Conservation (phyloP, 2,113 vertebrate genomes). For the Tupaia tana region DNA sequence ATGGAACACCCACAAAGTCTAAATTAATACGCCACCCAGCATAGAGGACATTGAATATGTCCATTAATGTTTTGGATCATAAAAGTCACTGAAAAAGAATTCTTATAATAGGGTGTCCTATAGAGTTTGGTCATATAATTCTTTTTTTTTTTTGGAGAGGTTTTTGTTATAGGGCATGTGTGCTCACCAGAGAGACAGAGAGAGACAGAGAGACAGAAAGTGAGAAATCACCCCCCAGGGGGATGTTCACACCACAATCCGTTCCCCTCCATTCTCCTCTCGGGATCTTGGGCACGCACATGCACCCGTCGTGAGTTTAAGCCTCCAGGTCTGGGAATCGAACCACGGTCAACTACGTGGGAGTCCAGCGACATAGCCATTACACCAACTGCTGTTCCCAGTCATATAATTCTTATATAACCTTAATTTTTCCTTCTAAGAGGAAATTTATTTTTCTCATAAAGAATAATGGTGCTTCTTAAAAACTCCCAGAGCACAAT, state of each 20-base stretch:
- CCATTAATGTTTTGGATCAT: conserved; percentile 58
- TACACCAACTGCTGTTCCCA: too few species aligned
- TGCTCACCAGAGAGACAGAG: too few species aligned
- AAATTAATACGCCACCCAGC: conserved; percentile 52
- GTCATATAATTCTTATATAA: conserved; percentile 52
- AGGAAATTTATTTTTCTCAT: conserved; percentile 57
- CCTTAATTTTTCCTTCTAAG: conserved; percentile 46
- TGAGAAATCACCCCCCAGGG: too few species aligned
- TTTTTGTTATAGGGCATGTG: too few species aligned
- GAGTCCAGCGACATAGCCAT: too few species aligned
- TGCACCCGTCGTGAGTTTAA: too few species aligned
- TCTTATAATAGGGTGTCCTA: conserved; percentile 60
- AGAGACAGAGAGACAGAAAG: too few species aligned
- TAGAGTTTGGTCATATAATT: conserved; percentile 54
- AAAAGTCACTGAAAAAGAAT: conserved; percentile 55
- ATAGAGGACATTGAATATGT: conserved; percentile 56
- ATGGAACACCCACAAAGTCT: conserved; percentile 29
- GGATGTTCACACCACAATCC: too few species aligned
- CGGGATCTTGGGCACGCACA: too few species aligned
- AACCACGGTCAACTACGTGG: too few species aligned
- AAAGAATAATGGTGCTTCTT: conserved; percentile 47
- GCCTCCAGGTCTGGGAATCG: too few species aligned
- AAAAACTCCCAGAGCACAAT: neutral
- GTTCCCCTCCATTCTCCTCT: too few species aligned
- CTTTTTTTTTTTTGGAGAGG: neutral